Percentiles rank a stretch among this genome's conserved stretches.
Evolutionary conservation across 2,888 invertebrate genomes (phyloP).

Genomic region (Globia sparganii): DNA sequence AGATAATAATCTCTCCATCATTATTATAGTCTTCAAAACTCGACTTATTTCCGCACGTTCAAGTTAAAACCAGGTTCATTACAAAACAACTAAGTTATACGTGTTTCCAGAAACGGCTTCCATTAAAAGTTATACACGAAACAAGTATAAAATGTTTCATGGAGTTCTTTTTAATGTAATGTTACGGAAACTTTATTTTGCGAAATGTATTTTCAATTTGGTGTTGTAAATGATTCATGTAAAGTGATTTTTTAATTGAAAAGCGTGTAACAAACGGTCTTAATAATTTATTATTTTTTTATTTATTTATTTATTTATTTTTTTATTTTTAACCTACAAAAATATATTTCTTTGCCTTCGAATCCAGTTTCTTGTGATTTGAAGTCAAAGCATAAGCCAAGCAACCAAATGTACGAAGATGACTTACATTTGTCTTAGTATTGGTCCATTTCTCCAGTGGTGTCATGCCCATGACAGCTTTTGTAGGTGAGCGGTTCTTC

Average conservation of each 20-base stretch:
- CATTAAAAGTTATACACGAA: constrained; percentile 61
- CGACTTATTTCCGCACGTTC: constrained; percentile 43
- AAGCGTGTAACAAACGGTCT: neutral
- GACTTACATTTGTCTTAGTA: no score
- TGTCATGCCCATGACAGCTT: no score
- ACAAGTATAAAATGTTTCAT: constrained; percentile 53
- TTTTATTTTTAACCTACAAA: no score
- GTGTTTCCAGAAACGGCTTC: constrained; percentile 53
- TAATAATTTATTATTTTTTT: neutral
- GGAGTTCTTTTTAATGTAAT: constrained; percentile 42
- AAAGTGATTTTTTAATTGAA: constrained; percentile 1
- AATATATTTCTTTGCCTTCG: no score
- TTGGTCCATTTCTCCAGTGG: no score
- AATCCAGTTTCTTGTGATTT: no score
- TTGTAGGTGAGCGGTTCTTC: no score
- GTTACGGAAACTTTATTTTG: constrained; percentile 22
- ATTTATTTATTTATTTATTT: no score
- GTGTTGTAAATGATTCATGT: constrained; percentile 3
- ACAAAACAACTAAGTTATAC: constrained; percentile 56
- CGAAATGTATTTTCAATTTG: constrained; percentile 28
- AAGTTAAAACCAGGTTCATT: constrained; percentile 50
- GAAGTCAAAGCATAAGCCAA: no score
- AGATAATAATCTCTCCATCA: constrained; percentile 29
- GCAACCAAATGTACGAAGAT: no score
- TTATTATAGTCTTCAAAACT: constrained; percentile 42